These are phyloP conservation scores for Agrochola macilenta DNA, from an alignment of 2,888 invertebrate genomes.

Conservation along the genomic window DNA sequence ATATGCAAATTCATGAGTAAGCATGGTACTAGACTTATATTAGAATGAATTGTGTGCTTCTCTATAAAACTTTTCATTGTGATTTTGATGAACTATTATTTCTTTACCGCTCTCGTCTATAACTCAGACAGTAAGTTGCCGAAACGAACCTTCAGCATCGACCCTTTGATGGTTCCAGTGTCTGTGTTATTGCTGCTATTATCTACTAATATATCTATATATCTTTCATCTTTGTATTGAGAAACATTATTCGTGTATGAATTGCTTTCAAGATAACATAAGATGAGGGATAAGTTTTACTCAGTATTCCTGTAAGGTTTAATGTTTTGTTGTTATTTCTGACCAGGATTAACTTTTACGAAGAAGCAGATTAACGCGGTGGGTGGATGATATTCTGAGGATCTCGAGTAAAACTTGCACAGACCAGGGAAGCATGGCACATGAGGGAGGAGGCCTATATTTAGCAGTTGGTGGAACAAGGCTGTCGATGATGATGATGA, in stretches of 20 bases:
- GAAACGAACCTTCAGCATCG: slow-evolving; percentile 63
- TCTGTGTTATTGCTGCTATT: slow-evolving; percentile 70
- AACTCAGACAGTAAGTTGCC: slow-evolving; percentile 21
- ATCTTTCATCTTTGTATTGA: slow-evolving; percentile 54
- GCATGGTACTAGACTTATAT: background rate
- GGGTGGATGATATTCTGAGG: background rate
- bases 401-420: too few species aligned
- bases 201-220: slow-evolving; percentile 64
- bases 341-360: background rate
- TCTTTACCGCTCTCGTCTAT: slow-evolving; percentile 8
- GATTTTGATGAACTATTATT: background rate
- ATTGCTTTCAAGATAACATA: slow-evolving; percentile 52
- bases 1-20: background rate
- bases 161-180: slow-evolving; percentile 69
- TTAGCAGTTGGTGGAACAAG: too few species aligned
- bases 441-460: too few species aligned
- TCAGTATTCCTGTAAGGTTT: slow-evolving; percentile 14
- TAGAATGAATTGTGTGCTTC: background rate
- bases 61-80: background rate
- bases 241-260: slow-evolving; percentile 52
- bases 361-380: background rate
- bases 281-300: slow-evolving; percentile 24
- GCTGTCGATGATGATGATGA: too few species aligned
- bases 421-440: background rate
- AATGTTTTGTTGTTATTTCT: slow-evolving; percentile 37